phyloP scores from a whole-genome alignment of 30 jellyfish, hydroid and myxozoan species.

The Chrysaora quinquecirrha region DNA sequence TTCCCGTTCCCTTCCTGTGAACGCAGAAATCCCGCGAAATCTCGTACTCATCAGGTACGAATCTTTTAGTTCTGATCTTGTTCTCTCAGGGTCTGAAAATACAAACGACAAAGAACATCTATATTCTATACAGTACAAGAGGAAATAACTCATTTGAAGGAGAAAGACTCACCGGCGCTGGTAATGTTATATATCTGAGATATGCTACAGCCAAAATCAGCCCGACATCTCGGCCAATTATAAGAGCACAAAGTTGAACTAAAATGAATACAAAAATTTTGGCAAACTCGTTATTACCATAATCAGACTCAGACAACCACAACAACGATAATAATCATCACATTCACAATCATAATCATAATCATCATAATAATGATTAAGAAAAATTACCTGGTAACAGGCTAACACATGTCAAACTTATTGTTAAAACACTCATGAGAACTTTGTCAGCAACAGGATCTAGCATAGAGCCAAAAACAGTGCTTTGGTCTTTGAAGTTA shows the following conservation, averaged over 20 bases:
- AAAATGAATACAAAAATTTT: not conserved
- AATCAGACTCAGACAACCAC: not conserved
- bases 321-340: not conserved
- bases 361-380: too few species aligned
- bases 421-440: slow-evolving; percentile 70
- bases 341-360: not conserved
- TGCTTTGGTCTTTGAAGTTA: slow-evolving; percentile 64
- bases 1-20: too few species aligned
- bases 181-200: slow-evolving; percentile 78
- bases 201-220: slow-evolving; percentile 72
- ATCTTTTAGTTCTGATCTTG: too few species aligned
- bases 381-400: slow-evolving; percentile 87
- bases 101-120: too few species aligned
- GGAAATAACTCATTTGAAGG: too few species aligned
- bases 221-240: slow-evolving; percentile 84
- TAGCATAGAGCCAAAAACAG: slow-evolving; percentile 91
- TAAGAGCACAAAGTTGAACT: slow-evolving; percentile 83
- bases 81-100: too few species aligned
- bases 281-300: too few species aligned
- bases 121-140: too few species aligned
- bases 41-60: too few species aligned
- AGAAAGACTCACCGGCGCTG: slow-evolving; percentile 88
- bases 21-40: too few species aligned
- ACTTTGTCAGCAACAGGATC: slow-evolving; percentile 98
- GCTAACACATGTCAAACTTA: slow-evolving; percentile 70